Evolutionary conservation across 2,113 vertebrate genomes (phyloP).

Genomic region (Lamprotornis superbus): DNA sequence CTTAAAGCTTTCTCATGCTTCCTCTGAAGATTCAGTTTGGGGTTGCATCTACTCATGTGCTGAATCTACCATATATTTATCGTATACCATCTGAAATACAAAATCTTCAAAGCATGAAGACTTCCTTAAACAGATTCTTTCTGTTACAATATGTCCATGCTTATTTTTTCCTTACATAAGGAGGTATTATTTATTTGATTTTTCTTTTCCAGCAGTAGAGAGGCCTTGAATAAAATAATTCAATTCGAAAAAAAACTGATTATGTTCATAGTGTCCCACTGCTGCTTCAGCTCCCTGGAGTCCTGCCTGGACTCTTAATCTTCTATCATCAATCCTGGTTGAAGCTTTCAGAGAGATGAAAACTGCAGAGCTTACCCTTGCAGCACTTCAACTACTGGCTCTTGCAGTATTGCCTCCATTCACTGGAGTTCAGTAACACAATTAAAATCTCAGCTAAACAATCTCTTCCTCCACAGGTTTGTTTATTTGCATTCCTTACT

Average conservation of each 20-base stretch:
- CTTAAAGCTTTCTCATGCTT: neutral
- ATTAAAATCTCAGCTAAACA: neutral
- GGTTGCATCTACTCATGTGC: neutral
- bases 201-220: neutral
- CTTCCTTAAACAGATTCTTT: neutral
- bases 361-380: neutral
- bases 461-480: neutral
- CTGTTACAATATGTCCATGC: neutral
- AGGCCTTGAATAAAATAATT: neutral
- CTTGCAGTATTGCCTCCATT: neutral
- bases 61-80: neutral
- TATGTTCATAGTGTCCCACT: neutral
- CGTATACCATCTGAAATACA: neutral
- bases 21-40: neutral
- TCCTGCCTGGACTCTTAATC: neutral
- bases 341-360: neutral
- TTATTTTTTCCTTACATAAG: neutral
- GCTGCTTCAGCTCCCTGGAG: neutral
- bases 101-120: neutral
- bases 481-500: neutral
- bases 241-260: neutral
- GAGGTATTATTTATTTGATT: neutral
- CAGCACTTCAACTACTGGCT: neutral
- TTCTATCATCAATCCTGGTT: neutral
- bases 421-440: neutral